phyloP scores from a whole-genome alignment of 2,888 invertebrate genomes.

The Ectobius pallidus region DNA sequence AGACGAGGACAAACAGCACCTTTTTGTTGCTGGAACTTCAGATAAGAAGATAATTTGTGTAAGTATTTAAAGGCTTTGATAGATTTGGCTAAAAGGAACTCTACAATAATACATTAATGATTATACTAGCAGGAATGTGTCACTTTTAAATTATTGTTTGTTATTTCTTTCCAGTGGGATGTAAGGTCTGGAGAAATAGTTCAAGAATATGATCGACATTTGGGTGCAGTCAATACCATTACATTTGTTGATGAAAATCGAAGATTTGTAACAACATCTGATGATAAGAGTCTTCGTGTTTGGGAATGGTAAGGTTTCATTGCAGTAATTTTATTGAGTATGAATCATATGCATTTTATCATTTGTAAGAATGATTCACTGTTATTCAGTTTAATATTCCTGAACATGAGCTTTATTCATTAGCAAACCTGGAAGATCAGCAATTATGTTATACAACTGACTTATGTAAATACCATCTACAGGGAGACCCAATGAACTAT shows the following conservation, averaged over 20 bases:
- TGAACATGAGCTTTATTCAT: too few relatives aligned
- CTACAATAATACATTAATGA: too few relatives aligned
- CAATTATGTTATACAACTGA: too few relatives aligned
- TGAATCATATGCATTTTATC: too few relatives aligned
- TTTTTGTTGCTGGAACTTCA: slow-evolving; percentile 97
- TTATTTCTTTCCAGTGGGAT: slow-evolving; percentile 80
- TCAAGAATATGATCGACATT: slow-evolving; percentile 97
- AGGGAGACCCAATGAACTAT: too few relatives aligned
- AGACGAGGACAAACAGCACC: slow-evolving; percentile 93
- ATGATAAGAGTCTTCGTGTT: slow-evolving; percentile 97
- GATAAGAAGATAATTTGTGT: slow-evolving; percentile 99
- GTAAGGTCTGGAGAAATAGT: slow-evolving; percentile 92
- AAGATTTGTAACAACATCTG: slow-evolving; percentile 97
- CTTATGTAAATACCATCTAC: too few relatives aligned
- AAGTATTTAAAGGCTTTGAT: slow-evolving; percentile 55
- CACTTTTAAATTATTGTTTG: too few relatives aligned
- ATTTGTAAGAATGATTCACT: too few relatives aligned
- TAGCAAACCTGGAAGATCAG: too few relatives aligned
- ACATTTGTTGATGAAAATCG: slow-evolving; percentile 99
- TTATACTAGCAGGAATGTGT: background rate
- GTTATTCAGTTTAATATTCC: too few relatives aligned
- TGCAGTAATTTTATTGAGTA: too few relatives aligned
- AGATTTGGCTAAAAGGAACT: too few relatives aligned
- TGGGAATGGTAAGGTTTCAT: slow-evolving; percentile 95
- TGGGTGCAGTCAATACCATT: slow-evolving; percentile 98